Evolutionary conservation across 2,113 vertebrate species (phyloP).

Genomic region (Rissa tridactyla): DNA sequence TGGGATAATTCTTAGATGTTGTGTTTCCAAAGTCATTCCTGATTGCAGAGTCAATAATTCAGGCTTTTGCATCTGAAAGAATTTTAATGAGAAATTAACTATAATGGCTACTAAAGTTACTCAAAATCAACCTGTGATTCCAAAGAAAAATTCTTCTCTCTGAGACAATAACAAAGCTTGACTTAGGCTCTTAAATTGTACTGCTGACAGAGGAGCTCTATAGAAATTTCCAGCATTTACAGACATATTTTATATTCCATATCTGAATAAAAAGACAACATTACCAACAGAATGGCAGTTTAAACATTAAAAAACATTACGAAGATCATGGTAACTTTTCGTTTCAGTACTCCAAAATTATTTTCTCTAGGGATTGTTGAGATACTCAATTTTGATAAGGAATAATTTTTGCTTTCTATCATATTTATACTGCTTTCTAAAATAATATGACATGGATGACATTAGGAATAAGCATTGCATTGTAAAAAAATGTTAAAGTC

Average conservation of each 20-base stretch:
- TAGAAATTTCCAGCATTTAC: background rate
- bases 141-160: background rate
- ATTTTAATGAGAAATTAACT: background rate
- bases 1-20: background rate
- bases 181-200: background rate
- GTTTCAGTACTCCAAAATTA: background rate
- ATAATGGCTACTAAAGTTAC: background rate
- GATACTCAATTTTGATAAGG: background rate
- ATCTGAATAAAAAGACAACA: background rate
- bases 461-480: background rate
- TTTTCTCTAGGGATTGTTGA: background rate
- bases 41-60: background rate
- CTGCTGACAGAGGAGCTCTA: background rate
- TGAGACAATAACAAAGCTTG: background rate
- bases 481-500: background rate
- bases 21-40: background rate
- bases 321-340: background rate
- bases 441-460: background rate
- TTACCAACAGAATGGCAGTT: background rate
- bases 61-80: background rate
- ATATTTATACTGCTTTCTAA: background rate
- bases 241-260: background rate
- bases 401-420: background rate
- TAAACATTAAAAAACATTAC: background rate
- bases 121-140: background rate